These are phyloP conservation scores for Scaptodrosophila lebanonensis DNA, from an alignment of 1,140 invertebrate genomes.

Conservation along the genomic window DNA sequence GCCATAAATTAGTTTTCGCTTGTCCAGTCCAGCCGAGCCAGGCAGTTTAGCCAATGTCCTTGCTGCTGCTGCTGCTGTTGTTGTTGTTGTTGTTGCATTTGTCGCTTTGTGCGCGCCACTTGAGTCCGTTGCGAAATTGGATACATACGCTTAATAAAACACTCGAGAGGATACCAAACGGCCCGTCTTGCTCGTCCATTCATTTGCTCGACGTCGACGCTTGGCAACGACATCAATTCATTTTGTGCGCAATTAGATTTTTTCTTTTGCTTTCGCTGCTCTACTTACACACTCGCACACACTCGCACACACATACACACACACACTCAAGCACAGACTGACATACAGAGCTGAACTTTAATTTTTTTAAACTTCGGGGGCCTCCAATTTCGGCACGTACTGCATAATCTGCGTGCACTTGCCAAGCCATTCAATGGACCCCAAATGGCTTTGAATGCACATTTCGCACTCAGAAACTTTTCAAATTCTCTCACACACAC, in stretches of 20 bases:
- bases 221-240: constrained; percentile 75
- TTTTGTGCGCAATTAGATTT: constrained; percentile 69
- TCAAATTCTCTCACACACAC: constrained; percentile 26
- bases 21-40: neutral
- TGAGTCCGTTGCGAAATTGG: constrained; percentile 64
- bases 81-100: constrained; percentile 19
- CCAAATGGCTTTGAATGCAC: constrained; percentile 46
- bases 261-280: constrained; percentile 31
- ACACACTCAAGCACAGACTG: constrained; percentile 5
- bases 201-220: constrained; percentile 46
- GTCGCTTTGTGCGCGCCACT: constrained; percentile 35
- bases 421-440: constrained; percentile 42
- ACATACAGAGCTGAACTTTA: constrained; percentile 31
- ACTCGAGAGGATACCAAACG: constrained; percentile 52
- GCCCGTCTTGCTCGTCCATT: constrained; percentile 41
- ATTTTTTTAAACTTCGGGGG: constrained; percentile 27
- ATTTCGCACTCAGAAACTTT: constrained; percentile 59
- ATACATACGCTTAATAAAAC: constrained; percentile 72
- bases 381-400: neutral
- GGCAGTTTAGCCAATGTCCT: neutral
- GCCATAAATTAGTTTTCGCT: constrained; percentile 61
- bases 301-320: constrained; percentile 20
- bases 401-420: constrained; percentile 9
- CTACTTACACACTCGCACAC: constrained; percentile 9
- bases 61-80: constrained; percentile 14